phyloP scores from a whole-genome alignment of 2,888 invertebrate genomes.

The Trichogramma evanescens region DNA sequence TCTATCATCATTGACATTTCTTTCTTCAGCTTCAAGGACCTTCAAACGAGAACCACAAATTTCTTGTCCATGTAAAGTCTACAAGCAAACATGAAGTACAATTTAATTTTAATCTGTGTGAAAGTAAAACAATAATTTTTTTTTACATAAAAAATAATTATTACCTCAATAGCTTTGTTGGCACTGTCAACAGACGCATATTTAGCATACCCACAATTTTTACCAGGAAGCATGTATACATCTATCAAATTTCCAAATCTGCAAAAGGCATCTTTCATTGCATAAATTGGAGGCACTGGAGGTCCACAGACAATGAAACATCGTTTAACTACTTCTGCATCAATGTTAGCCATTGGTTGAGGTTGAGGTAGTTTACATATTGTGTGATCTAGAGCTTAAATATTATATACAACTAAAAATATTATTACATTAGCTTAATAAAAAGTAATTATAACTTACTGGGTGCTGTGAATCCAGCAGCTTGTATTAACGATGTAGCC shows the following conservation, averaged over 20 bases:
- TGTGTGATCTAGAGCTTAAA: constrained; percentile 34
- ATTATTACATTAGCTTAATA: background rate
- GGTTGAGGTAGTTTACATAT: constrained; percentile 59
- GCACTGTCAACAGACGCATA: constrained; percentile 72
- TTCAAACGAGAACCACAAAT: constrained; percentile 79
- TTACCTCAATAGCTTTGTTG: constrained; percentile 64
- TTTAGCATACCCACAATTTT: constrained; percentile 88
- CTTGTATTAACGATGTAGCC: constrained; percentile 67
- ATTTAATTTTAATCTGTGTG: constrained; percentile 1
- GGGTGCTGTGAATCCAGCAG: constrained; percentile 50
- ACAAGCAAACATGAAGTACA: background rate
- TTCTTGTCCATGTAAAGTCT: constrained; percentile 75
- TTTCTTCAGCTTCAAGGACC: constrained; percentile 83
- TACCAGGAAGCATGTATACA: constrained; percentile 80
- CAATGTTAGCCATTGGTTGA: constrained; percentile 63
- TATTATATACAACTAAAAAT: constrained; percentile 1
- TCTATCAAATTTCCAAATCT: constrained; percentile 86
- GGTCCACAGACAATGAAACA: constrained; percentile 47
- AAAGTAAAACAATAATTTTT: background rate
- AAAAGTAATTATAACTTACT: constrained; percentile 29
- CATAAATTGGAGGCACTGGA: constrained; percentile 64
- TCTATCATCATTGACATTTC: constrained; percentile 43
- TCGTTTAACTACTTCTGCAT: constrained; percentile 60
- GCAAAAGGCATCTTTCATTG: constrained; percentile 81
- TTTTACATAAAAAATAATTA: background rate